Conservation (phyloP, 1,140 invertebrate genomes). For the Cydia strobilella region DNA sequence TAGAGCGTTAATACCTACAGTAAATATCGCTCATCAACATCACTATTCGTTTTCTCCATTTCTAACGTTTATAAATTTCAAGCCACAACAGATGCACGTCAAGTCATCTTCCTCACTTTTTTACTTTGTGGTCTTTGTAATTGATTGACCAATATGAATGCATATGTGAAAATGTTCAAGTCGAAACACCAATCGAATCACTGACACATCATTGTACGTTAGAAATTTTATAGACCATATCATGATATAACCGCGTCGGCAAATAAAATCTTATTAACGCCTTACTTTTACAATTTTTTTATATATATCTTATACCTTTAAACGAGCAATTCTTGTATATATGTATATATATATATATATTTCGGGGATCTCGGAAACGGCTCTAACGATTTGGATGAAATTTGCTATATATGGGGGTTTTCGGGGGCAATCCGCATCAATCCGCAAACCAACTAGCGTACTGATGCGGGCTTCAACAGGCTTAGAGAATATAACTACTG, state of each 20-base stretch:
- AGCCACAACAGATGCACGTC: not conserved
- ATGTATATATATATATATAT: not conserved
- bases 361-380: no score
- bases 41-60: slow-evolving; percentile 24
- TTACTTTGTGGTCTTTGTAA: slow-evolving; percentile 15
- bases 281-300: slow-evolving; percentile 19
- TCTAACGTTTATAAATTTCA: slow-evolving; percentile 32
- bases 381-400: no score
- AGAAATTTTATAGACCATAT: slow-evolving; percentile 28
- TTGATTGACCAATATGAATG: slow-evolving; percentile 18
- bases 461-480: not conserved
- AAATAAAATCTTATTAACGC: slow-evolving; percentile 7
- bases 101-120: slow-evolving; percentile 16
- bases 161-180: slow-evolving; percentile 23
- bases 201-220: slow-evolving; percentile 1
- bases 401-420: no score
- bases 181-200: not conserved
- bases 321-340: no score
- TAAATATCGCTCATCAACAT: not conserved
- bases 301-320: no score
- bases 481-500: no score
- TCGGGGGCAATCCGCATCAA: no score
- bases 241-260: slow-evolving; percentile 17
- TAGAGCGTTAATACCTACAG: not conserved
- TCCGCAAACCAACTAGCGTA: no score